Conservation (phyloP, 30 jellyfish, hydroid and myxozoan species). For the Nemopilema nomurai region DNA sequence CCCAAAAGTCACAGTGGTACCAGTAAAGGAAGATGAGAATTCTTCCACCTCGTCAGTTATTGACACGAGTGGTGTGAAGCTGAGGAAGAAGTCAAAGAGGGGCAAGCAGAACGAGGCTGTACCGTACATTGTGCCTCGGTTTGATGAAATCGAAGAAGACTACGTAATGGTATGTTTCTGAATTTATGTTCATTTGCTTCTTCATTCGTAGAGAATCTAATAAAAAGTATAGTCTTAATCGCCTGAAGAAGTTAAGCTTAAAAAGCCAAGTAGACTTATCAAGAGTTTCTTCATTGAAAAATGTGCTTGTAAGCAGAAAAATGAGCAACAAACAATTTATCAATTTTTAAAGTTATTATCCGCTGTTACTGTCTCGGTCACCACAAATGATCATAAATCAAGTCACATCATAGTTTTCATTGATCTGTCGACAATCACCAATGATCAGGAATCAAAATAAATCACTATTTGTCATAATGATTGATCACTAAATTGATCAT, state of each 20-base stretch:
- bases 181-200: no score
- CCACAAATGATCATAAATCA: neutral
- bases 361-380: neutral
- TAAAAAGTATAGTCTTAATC: no score
- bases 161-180: constrained; percentile 68
- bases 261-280: no score
- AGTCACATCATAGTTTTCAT: neutral
- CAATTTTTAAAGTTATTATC: no score
- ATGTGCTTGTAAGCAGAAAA: no score
- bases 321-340: no score
- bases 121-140: constrained; percentile 83
- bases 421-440: neutral
- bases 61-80: constrained; percentile 65
- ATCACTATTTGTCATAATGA: neutral
- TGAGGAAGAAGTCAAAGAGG: constrained; percentile 54
- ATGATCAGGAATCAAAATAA: neutral
- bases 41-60: constrained; percentile 6
- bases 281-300: no score
- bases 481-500: no score
- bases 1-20: neutral
- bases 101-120: constrained; percentile 31
- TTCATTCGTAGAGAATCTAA: no score
- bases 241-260: no score
- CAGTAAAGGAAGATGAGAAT: constrained; percentile 6
- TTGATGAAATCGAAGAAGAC: constrained; percentile 78